Percentiles rank a stretch among this genome's conserved stretches.
Evolutionary conservation across 2,888 invertebrate species (phyloP).

Genomic region (Petrolisthes manimaculis): DNA sequence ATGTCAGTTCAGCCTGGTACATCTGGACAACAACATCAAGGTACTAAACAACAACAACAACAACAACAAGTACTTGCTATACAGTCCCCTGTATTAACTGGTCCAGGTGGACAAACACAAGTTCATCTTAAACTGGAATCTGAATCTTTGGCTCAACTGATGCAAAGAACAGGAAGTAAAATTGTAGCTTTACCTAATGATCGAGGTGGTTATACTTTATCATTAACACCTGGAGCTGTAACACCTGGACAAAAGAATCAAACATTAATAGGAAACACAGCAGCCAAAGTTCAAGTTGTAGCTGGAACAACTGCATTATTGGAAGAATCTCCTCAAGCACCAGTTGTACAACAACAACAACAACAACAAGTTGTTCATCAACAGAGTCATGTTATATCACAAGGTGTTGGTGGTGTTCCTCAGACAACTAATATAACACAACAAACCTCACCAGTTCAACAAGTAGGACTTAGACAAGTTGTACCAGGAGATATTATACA

Average conservation of each 20-base stretch:
- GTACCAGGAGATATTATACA: slow-evolving; percentile 17
- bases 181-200: slow-evolving; percentile 64
- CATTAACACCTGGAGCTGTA: slow-evolving; percentile 56
- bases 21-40: slow-evolving; percentile 28
- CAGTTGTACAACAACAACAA: slow-evolving; percentile 13
- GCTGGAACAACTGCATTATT: slow-evolving; percentile 24
- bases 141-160: slow-evolving; percentile 50
- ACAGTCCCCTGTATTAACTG: slow-evolving; percentile 39
- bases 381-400: slow-evolving; percentile 42
- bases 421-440: slow-evolving; percentile 27
- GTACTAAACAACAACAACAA: slow-evolving; percentile 33
- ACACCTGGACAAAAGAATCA: slow-evolving; percentile 49
- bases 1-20: slow-evolving; percentile 14
- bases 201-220: slow-evolving; percentile 62
- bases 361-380: slow-evolving; percentile 46
- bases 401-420: slow-evolving; percentile 28
- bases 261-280: slow-evolving; percentile 39
- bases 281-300: slow-evolving; percentile 44
- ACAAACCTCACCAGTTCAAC: slow-evolving; percentile 37
- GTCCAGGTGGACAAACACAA: slow-evolving; percentile 52
- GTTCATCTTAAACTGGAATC: slow-evolving; percentile 48
- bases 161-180: slow-evolving; percentile 59
- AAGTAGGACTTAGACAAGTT: slow-evolving; percentile 40
- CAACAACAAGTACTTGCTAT: slow-evolving; percentile 11
- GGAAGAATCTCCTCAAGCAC: slow-evolving; percentile 35